A percentile compares a stretch with the other conserved stretches of the same genome.
These are phyloP conservation scores for Bombylius discolor DNA, from an alignment of 2,888 invertebrate genomes.

Conservation along the genomic window DNA sequence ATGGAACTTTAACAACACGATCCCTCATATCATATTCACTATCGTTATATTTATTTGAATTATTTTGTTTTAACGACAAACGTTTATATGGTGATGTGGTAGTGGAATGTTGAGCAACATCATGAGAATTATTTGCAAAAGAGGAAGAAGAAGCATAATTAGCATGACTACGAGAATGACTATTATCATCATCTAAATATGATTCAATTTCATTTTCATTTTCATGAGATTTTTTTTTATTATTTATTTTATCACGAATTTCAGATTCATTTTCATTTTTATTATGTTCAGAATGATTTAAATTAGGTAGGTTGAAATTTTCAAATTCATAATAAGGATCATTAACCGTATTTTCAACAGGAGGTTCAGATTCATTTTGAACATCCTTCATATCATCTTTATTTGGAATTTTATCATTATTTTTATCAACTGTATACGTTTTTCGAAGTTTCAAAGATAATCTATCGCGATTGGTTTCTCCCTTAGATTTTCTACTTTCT, in stretches of 20 bases:
- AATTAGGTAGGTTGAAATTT: background rate
- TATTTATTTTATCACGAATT: background rate
- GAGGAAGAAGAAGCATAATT: slow-evolving; percentile 47
- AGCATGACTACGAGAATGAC: slow-evolving; percentile 47
- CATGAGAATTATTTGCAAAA: slow-evolving; percentile 39
- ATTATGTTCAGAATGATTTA: background rate
- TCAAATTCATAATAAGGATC: too few species aligned
- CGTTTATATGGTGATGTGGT: slow-evolving; percentile 20
- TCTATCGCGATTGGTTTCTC: slow-evolving; percentile 24
- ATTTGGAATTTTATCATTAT: background rate
- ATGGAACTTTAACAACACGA: slow-evolving; percentile 21
- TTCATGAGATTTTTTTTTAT: background rate
- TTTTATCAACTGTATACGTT: slow-evolving; percentile 16
- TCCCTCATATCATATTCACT: slow-evolving; percentile 44
- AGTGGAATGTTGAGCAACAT: slow-evolving; percentile 30
- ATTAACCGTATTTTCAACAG: background rate
- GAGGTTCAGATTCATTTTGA: background rate
- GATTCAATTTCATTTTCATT: background rate
- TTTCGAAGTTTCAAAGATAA: slow-evolving; percentile 32
- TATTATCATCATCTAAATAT: slow-evolving; percentile 26
- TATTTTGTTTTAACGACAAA: slow-evolving; percentile 29
- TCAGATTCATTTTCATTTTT: background rate
- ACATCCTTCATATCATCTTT: background rate
- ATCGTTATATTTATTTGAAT: slow-evolving; percentile 25
- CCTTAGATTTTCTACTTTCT: slow-evolving; percentile 1